A percentile compares a stretch with the other conserved stretches of the same genome.
phyloP scores from a whole-genome alignment of 2,888 invertebrate species.

The Dryocosmus kuriphilus region DNA sequence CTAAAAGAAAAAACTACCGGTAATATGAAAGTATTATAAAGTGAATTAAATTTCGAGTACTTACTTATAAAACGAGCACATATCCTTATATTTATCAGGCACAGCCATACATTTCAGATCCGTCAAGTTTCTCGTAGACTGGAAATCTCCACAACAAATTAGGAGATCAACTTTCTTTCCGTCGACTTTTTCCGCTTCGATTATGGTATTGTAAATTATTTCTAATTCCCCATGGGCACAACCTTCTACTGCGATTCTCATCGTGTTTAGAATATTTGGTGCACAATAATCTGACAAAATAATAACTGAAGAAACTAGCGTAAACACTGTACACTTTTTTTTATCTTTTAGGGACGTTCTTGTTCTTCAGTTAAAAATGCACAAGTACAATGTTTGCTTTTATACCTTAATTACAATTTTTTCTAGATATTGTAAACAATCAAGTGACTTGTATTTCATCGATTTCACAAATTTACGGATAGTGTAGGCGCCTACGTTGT shows the following conservation, averaged over 20 bases:
- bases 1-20: not conserved
- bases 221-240: slow-evolving; percentile 99
- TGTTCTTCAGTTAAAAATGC: no score
- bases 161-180: slow-evolving; percentile 92
- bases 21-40: not conserved
- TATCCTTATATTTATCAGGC: slow-evolving; percentile 92
- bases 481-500: no score
- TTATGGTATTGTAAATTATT: slow-evolving; percentile 93
- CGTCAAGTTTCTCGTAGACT: slow-evolving; percentile 92
- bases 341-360: not conserved
- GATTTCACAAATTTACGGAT: no score
- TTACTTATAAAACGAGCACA: slow-evolving; percentile 96
- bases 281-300: no score
- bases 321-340: not conserved
- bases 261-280: slow-evolving; percentile 70
- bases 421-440: no score
- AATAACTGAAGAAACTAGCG: not conserved
- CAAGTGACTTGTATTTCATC: no score
- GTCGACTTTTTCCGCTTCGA: slow-evolving; percentile 85
- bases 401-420: no score
- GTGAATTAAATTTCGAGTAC: slow-evolving; percentile 62
- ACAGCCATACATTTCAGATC: slow-evolving; percentile 97
- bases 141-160: slow-evolving; percentile 99
- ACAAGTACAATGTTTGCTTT: no score
- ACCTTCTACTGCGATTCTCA: slow-evolving; percentile 97